Base-by-base conservation (phyloP, 2,797 vertebrate species). In the Hyperoplus lanceolatus region DNA sequence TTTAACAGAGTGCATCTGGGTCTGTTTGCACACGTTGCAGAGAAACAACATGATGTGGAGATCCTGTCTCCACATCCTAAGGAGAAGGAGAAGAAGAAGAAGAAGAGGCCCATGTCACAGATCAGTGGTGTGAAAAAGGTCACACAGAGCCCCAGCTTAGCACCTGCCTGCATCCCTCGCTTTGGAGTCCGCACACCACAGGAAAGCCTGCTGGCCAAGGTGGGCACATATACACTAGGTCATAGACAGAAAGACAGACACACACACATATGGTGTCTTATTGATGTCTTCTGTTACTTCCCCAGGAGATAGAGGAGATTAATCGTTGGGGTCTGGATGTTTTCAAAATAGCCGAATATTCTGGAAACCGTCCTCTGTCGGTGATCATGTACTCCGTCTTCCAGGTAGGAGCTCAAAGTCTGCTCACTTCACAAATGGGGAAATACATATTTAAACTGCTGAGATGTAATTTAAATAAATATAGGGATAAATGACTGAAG, bases 41-140 rank as follows among this genome's bases (percentile, higher is more conserved):
- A 98, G 85, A 97, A 97, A 83, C 96, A 96, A 86, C 95, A 97
- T 13, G 97, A 98, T 29, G 93, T 98, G 94, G 98, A 98, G 86
- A 94, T 98, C 63, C 88, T 96, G 72, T 90, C 94, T 4, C 89
- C 89, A 0, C 75, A 90, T 16, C 14, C 84, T 0, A 96, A 95
- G 80, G 96, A 97, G 69, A 95, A 95, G 90, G 96, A 97, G 89
- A 95, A 96, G 89, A 95, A 97, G 89, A 95, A 96, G 89, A 95
- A 95, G 81, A 94, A 93, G 29, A 89, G 87, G 48, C 96, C 96
- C 0, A 95, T 97, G 97, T 96, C 95, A 9, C 97, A 97, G 88
- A 98, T 98, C 95, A 97, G 93, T 0, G 96, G 96, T 0, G 95
- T 97, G 77, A 95, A 93, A 82, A 97, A 96, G 81, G 81, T 92